phyloP scores from a whole-genome alignment of 2,888 invertebrate genomes.

The Hipparchia semele region DNA sequence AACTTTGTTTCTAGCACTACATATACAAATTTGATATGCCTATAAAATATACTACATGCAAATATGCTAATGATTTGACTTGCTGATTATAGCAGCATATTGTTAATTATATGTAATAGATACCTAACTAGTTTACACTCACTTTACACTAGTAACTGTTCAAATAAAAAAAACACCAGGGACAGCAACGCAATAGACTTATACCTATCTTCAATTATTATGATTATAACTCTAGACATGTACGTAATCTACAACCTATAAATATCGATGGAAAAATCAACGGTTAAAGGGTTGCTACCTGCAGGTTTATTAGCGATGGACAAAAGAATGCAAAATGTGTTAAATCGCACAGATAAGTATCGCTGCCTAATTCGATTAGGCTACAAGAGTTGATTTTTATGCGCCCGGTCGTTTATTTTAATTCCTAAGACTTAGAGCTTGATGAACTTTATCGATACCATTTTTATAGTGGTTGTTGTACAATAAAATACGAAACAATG shows the following conservation, averaged over 20 bases:
- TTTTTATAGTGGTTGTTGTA: conserved; percentile 1
- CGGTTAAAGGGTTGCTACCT: conserved; percentile 69
- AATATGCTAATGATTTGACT: too few species aligned
- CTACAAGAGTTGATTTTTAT: conserved; percentile 80
- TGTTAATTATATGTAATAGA: too few species aligned
- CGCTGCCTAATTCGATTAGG: conserved; percentile 80
- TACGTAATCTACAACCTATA: background rate
- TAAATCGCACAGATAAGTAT: conserved; percentile 79
- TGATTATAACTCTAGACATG: background rate
- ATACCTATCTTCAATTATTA: too few species aligned
- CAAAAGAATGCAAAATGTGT: conserved; percentile 80
- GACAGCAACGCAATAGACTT: too few species aligned
- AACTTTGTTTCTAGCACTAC: too few species aligned
- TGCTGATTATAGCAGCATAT: too few species aligned
- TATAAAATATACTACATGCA: too few species aligned
- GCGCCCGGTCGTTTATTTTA: conserved; percentile 76
- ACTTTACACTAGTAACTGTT: too few species aligned
- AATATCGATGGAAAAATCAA: conserved; percentile 20
- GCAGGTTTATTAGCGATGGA: conserved; percentile 73
- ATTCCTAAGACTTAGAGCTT: conserved; percentile 52
- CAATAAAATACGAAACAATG: background rate
- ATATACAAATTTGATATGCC: too few species aligned
- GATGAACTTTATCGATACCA: conserved; percentile 44
- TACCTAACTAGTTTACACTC: too few species aligned
- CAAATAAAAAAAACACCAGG: too few species aligned